Conservation (phyloP, 2,797 vertebrate species). For the Danio albolineatus region DNA sequence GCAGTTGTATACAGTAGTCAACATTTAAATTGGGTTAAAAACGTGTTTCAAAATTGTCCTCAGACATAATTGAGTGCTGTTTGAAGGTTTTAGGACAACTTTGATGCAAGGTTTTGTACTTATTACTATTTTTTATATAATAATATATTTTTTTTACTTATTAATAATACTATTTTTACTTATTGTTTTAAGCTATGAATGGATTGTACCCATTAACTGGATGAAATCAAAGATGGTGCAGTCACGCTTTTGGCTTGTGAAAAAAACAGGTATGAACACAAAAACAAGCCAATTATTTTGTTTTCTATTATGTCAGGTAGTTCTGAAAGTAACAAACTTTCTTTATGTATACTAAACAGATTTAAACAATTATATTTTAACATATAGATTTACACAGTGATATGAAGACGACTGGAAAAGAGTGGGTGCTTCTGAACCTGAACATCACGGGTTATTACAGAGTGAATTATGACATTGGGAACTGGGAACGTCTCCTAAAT, state of each 20-base stretch:
- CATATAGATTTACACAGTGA: not conserved
- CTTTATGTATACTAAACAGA: not conserved
- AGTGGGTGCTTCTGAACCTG: slow-evolving; percentile 87
- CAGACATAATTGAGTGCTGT: too few species aligned
- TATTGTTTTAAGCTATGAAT: slow-evolving; percentile 80
- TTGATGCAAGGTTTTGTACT: too few species aligned
- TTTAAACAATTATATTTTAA: not conserved
- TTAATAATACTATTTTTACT: not conserved
- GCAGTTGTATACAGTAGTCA: not conserved
- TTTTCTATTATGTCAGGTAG: not conserved
- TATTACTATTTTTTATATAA: too few species aligned
- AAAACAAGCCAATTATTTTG: not conserved
- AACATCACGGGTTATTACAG: slow-evolving; percentile 87
- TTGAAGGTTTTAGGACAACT: too few species aligned
- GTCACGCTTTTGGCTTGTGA: slow-evolving; percentile 74
- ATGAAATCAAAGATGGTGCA: rapidly evolving
- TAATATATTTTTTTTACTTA: too few species aligned
- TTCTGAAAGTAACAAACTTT: not conserved
- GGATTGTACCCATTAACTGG: slow-evolving; percentile 84
- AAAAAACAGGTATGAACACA: slow-evolving; percentile 35
- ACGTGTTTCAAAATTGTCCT: too few species aligned
- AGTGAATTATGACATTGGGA: slow-evolving; percentile 88
- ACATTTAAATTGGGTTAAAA: too few species aligned
- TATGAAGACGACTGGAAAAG: not conserved
- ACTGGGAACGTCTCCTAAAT: slow-evolving; percentile 83